Percentiles rank a stretch among this genome's conserved stretches.
These are phyloP conservation scores for Lophochroa leadbeateri DNA, from an alignment of 2,113 vertebrate genomes.

Conservation along the genomic window DNA sequence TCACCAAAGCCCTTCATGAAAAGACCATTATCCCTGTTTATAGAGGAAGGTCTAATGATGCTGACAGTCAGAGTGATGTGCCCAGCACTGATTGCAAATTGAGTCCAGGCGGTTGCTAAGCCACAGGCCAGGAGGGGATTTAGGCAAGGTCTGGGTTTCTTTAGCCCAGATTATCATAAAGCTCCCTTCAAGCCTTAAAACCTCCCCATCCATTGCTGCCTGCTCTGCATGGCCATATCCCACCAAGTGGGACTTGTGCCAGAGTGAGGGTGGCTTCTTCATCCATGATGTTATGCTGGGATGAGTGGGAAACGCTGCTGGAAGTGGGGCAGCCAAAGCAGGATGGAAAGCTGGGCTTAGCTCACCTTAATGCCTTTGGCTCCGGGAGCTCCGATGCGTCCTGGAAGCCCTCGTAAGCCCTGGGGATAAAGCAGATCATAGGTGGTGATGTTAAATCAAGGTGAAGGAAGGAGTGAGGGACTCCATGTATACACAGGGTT, in stretches of 20 bases:
- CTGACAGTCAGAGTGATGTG: not conserved
- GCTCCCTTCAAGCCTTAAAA: not conserved
- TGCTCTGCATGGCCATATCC: accelerated
- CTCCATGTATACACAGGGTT: not conserved
- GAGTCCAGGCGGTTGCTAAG: slow-evolving; percentile 23
- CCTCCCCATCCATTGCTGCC: accelerated
- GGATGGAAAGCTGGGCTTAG: not conserved
- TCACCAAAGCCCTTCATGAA: not conserved
- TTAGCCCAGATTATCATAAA: not conserved
- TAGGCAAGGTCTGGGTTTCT: not conserved
- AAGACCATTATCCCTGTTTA: not conserved
- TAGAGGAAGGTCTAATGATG: not conserved
- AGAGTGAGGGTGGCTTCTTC: not conserved
- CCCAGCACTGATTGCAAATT: not conserved
- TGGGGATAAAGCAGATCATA: slow-evolving; percentile 15
- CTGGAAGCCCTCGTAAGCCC: slow-evolving; percentile 82
- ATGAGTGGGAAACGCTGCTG: not conserved
- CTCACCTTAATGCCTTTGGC: slow-evolving; percentile 79
- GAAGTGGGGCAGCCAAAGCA: not conserved
- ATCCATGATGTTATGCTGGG: accelerated
- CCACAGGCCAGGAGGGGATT: not conserved
- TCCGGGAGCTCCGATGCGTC: slow-evolving; percentile 74
- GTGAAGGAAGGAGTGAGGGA: not conserved
- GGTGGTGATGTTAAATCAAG: not conserved
- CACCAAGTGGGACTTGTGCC: not conserved